A percentile compares a stretch with the other conserved stretches of the same genome.
phyloP scores from a whole-genome alignment of 2,888 invertebrate genomes.

The Elmis aenea region DNA sequence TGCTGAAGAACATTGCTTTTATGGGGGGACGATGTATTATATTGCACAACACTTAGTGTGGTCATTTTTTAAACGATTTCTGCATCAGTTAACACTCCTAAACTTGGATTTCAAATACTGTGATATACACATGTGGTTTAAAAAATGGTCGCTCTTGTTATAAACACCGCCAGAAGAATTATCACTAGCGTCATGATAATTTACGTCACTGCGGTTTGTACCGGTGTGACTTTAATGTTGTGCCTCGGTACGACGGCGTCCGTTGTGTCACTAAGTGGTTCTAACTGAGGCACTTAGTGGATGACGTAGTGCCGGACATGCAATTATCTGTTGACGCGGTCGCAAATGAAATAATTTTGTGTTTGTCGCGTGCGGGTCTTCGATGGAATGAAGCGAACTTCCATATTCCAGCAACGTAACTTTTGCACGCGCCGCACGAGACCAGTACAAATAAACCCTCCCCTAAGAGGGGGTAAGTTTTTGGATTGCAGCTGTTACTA shows the following conservation, averaged over 20 bases:
- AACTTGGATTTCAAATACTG: too few species aligned
- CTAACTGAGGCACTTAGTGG: slow-evolving; percentile 10
- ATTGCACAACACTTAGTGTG: slow-evolving; percentile 56
- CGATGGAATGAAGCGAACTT: slow-evolving; percentile 36
- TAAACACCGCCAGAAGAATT: too few species aligned
- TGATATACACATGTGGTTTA: too few species aligned
- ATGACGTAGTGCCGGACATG: slow-evolving; percentile 30
- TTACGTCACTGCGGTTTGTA: too few species aligned
- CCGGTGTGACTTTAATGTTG: too few species aligned
- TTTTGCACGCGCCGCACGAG: slow-evolving; percentile 47
- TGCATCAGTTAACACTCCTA: slow-evolving; percentile 7
- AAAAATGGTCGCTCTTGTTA: too few species aligned
- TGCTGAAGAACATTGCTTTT: slow-evolving; percentile 63
- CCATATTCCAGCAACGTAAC: slow-evolving; percentile 35
- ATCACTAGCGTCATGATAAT: too few species aligned
- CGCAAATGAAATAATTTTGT: slow-evolving; percentile 27
- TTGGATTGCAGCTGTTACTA: slow-evolving; percentile 43
- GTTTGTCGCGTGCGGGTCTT: slow-evolving; percentile 41
- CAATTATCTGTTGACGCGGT: slow-evolving; percentile 34
- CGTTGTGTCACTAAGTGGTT: slow-evolving; percentile 4
- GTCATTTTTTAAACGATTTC: slow-evolving; percentile 44
- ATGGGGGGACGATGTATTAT: slow-evolving; percentile 54
- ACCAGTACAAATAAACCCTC: slow-evolving; percentile 44
- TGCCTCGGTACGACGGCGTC: too few species aligned
- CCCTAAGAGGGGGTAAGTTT: slow-evolving; percentile 45